These are phyloP conservation scores for Drosophila mojavensis DNA, from an alignment of 1,140 invertebrate species.

Conservation along the genomic window DNA sequence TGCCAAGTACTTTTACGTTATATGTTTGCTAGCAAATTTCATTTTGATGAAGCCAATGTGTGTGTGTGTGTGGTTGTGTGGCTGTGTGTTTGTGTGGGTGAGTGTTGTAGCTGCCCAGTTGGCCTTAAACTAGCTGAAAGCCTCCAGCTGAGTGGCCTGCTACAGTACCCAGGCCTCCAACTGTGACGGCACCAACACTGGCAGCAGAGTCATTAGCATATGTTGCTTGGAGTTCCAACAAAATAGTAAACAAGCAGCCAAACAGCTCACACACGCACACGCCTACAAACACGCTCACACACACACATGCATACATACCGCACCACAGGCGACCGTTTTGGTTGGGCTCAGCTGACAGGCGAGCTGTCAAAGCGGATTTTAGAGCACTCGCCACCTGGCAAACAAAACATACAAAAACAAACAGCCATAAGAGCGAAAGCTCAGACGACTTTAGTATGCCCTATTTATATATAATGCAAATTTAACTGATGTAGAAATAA, in stretches of 20 bases:
- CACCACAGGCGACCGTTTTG: slow-evolving; percentile 39
- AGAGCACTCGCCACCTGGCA: slow-evolving; percentile 73
- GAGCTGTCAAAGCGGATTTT: slow-evolving; percentile 82
- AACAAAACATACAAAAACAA: slow-evolving; percentile 67
- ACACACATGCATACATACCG: slow-evolving; percentile 9
- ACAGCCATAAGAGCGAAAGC: slow-evolving; percentile 33
- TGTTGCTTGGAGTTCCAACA: slow-evolving; percentile 75
- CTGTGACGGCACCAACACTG: neutral
- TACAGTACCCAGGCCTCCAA: slow-evolving; percentile 2
- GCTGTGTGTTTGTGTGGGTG: slow-evolving; percentile 11
- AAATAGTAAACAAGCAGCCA: slow-evolving; percentile 55
- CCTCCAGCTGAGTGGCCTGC: slow-evolving; percentile 60
- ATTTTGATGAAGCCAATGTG: slow-evolving; percentile 74
- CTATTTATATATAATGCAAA: neutral
- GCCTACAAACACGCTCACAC: neutral
- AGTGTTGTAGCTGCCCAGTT: slow-evolving; percentile 29
- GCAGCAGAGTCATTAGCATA: slow-evolving; percentile 73
- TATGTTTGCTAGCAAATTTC: slow-evolving; percentile 74
- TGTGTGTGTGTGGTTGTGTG: slow-evolving; percentile 4
- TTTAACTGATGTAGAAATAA: too few relatives aligned
- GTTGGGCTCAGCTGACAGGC: slow-evolving; percentile 57
- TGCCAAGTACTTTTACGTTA: slow-evolving; percentile 41
- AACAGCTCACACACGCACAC: slow-evolving; percentile 45
- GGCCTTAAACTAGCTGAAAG: slow-evolving; percentile 76
- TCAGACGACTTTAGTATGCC: slow-evolving; percentile 4